These are phyloP conservation scores for Boloria selene DNA, from an alignment of 2,888 invertebrate genomes.

Conservation along the genomic window DNA sequence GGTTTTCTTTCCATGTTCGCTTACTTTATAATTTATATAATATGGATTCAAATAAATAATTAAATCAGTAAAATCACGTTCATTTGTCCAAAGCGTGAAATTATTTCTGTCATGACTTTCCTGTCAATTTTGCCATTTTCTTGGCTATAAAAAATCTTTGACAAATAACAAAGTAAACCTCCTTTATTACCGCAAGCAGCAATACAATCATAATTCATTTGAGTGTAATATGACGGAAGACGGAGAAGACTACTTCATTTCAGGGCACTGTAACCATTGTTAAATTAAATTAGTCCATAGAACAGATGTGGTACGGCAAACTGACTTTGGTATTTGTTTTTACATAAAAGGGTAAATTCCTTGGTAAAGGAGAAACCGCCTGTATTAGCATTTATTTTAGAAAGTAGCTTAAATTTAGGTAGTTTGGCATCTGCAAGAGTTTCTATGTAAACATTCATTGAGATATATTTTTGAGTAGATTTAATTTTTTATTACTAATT, in stretches of 20 bases:
- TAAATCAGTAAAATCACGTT: no score
- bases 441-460: no score
- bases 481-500: not conserved
- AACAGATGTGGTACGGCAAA: conserved; percentile 39
- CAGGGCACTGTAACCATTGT: conserved; percentile 34
- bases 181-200: conserved; percentile 8
- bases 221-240: conserved; percentile 33
- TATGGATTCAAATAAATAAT: no score
- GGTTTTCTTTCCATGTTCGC: no score
- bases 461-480: no score
- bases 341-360: conserved; percentile 38
- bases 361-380: conserved; percentile 8
- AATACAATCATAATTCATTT: conserved; percentile 35
- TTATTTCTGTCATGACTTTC: not conserved
- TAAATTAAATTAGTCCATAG: conserved; percentile 41
- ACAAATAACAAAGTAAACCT: conserved; percentile 15
- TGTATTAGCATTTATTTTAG: conserved; percentile 23
- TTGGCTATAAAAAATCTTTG: conserved; percentile 7
- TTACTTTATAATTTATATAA: no score
- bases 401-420: conserved; percentile 3
- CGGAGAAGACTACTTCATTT: conserved; percentile 31
- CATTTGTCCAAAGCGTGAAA: no score
- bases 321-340: conserved; percentile 39
- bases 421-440: not conserved
- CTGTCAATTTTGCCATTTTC: conserved; percentile 14